Conservation (phyloP, 1,140 invertebrate species). For the Phymorhynchus buccinoides region DNA sequence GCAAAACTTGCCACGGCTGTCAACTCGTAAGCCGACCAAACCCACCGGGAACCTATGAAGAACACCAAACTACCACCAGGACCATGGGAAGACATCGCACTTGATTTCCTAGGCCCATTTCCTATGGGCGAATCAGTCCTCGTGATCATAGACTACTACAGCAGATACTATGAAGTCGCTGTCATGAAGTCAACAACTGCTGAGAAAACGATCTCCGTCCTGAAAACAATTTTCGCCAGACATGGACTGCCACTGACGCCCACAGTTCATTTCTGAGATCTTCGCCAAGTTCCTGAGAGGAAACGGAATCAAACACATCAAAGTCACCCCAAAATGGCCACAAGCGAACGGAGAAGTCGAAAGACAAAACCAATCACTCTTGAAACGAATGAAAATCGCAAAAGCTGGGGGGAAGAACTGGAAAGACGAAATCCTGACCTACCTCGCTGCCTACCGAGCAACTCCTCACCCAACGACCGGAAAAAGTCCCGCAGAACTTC, state of each 20-base stretch:
- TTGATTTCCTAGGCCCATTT: slow-evolving; percentile 50
- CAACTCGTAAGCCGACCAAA: slow-evolving; percentile 39
- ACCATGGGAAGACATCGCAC: slow-evolving; percentile 49
- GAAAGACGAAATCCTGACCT: slow-evolving; percentile 42
- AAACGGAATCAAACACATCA: slow-evolving; percentile 40
- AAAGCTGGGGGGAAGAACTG: slow-evolving; percentile 39
- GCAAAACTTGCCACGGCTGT: slow-evolving; percentile 51
- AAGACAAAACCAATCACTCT: slow-evolving; percentile 40
- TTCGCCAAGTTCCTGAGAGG: slow-evolving; percentile 39
- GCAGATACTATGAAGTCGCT: slow-evolving; percentile 44
- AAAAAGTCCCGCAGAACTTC: slow-evolving; percentile 41
- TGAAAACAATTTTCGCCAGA: slow-evolving; percentile 44
- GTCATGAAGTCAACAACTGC: slow-evolving; percentile 45
- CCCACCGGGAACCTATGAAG: slow-evolving; percentile 42
- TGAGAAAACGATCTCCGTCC: slow-evolving; percentile 27
- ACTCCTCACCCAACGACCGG: slow-evolving; percentile 39
- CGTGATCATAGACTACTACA: slow-evolving; percentile 49
- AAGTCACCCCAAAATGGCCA: slow-evolving; percentile 44
- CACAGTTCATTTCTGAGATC: slow-evolving; percentile 39
- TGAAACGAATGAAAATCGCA: slow-evolving; percentile 52
- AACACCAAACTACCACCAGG: slow-evolving; percentile 39
- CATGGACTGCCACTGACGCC: slow-evolving; percentile 46
- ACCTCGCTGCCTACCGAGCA: slow-evolving; percentile 41
- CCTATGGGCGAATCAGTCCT: slow-evolving; percentile 50
- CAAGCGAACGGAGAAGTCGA: slow-evolving; percentile 54